A percentile compares a stretch with the other conserved stretches of the same genome.
Evolutionary conservation across 2,888 invertebrate genomes (phyloP).

Genomic region (Noctua janthe): DNA sequence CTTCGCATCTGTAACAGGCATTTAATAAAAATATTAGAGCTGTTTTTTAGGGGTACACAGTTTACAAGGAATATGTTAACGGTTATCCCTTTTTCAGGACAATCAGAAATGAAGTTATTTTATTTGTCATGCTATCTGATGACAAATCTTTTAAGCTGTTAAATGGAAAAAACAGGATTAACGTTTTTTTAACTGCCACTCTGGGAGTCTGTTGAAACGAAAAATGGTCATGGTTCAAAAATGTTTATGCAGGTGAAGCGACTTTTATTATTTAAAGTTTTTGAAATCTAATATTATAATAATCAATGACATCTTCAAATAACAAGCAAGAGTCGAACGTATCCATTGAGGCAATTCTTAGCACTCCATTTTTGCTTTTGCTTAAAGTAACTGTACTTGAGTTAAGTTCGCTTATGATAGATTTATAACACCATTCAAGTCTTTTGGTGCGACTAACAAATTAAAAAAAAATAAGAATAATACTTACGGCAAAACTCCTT

Average conservation of each 20-base stretch:
- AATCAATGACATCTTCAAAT: not conserved
- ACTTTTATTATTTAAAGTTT: not conserved
- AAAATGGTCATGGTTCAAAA: not conserved
- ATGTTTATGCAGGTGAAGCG: not conserved
- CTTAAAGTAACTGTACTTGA: not conserved
- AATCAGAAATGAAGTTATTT: not conserved
- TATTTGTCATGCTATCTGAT: not conserved
- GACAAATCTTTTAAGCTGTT: not conserved
- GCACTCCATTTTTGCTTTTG: not conserved
- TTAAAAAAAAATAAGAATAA: not conserved
- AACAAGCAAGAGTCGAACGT: not conserved
- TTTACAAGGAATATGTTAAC: not conserved
- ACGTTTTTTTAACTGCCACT: not conserved
- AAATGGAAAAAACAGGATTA: not conserved
- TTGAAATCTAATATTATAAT: not conserved
- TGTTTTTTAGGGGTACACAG: not conserved
- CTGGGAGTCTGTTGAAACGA: not conserved
- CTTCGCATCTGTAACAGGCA: constrained; percentile 94
- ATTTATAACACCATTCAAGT: not conserved
- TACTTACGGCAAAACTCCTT: constrained; percentile 98
- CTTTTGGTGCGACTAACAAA: not conserved
- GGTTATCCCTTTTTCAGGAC: not conserved
- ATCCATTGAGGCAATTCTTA: not conserved
- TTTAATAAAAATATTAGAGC: not conserved
- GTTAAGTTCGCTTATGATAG: too few relatives aligned